Evolutionary conservation across 2,888 invertebrate species (phyloP).

Genomic region (Autographa pulchrina): DNA sequence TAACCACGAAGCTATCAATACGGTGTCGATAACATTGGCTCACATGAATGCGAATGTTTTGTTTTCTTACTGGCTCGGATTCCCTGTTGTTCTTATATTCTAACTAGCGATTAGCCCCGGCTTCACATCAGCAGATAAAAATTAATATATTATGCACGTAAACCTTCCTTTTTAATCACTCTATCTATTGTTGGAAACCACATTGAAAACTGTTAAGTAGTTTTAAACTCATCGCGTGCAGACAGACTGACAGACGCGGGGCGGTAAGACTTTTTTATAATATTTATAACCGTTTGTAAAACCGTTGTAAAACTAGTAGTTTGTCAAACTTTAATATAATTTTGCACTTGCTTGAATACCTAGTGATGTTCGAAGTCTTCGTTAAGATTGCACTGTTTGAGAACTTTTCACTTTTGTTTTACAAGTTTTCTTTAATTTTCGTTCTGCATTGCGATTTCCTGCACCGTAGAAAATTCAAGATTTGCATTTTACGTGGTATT

Average conservation of each 20-base stretch:
- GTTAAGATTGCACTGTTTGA: constrained; percentile 14
- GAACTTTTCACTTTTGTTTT: constrained; percentile 31
- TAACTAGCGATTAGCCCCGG: no score
- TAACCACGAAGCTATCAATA: not conserved
- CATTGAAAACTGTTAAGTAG: no score
- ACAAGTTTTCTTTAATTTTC: constrained; percentile 32
- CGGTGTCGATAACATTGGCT: constrained; percentile 11
- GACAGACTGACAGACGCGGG: no score
- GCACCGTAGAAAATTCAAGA: constrained; percentile 12
- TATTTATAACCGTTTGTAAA: no score
- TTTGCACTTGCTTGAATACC: not conserved
- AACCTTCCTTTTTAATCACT: no score
- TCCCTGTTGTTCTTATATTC: constrained; percentile 11
- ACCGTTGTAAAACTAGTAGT: not conserved
- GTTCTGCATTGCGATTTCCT: constrained; percentile 13
- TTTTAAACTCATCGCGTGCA: no score
- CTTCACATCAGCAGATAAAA: no score
- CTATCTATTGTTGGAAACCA: no score
- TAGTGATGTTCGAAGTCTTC: constrained; percentile 12
- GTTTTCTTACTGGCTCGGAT: not conserved
- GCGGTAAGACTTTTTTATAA: no score
- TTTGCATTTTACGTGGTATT: constrained; percentile 23
- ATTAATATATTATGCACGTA: no score
- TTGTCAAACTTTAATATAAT: constrained; percentile 18
- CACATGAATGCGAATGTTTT: constrained; percentile 15